Evolutionary conservation across 1,140 invertebrate species (phyloP), one percentile per base, ranked within the genome.

Genomic region (Vollenhovia emeryi): DNA sequence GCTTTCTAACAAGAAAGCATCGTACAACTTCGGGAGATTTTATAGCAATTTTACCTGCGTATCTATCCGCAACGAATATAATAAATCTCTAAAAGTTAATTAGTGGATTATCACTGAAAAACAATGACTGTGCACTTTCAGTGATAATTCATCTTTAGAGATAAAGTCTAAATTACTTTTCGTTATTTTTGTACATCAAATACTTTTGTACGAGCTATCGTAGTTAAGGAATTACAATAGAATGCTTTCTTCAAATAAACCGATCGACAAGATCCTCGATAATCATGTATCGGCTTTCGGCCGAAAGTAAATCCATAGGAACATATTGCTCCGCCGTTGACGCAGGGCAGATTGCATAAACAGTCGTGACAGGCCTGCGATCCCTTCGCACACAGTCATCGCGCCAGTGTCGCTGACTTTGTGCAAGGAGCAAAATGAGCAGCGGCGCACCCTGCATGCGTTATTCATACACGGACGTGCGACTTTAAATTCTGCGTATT

Each of bases 401-500:
- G 66, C 24, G 13, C 52, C 69, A 30, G 6, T 50, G 40, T 18
- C 40, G 13, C 57, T 57, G 57, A 84, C 80, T 75, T 64, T 55
- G 43, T 21, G 55, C 52, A 62, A 76, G 40, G 18, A 84, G 57
- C 80, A 33, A 82, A 82, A 52, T 82, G 79, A 82, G 68, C 79
- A 82, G n/a, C 79, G 18, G 24, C 45, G 21, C 76, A 55, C 76
- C 64, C 76, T 45, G 59, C 15, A 3, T 52, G 18, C 50, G 87
- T 90, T 89, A 86, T 89, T 87, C 87, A 75, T 86, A 57, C 87
- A 71, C 55, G 48, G 21, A 9, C 84, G 84, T 62, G 76, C 64
- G 79, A 90, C 87, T 92, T 90, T 91, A 89, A 91, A 91, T 90
- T 91, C 87, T 71, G 71, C 84, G 74, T 90, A 91, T 92, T 90